Evolutionary conservation across 2,797 vertebrate genomes (phyloP).

Genomic region (Poecilia picta): DNA sequence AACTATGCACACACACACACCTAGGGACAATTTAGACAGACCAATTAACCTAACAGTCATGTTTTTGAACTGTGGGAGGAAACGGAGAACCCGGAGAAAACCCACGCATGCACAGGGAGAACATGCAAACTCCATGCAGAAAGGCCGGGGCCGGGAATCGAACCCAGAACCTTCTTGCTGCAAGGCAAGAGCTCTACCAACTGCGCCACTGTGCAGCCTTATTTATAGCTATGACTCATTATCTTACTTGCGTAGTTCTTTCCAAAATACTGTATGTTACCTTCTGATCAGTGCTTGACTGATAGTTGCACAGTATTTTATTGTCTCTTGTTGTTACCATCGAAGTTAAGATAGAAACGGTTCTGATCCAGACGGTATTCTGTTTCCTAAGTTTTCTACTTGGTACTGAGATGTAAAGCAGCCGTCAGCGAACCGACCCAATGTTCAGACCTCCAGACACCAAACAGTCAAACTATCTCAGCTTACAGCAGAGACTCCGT

Average conservation of each 20-base stretch:
- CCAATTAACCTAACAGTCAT: too few relatives aligned
- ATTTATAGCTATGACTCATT: neutral
- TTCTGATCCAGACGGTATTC: slow-evolving; percentile 60
- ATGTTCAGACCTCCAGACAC: slow-evolving; percentile 40
- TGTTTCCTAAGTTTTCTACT: slow-evolving; percentile 38
- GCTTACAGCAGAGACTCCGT: slow-evolving; percentile 56
- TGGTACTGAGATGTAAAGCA: slow-evolving; percentile 64
- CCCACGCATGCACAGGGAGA: too few relatives aligned
- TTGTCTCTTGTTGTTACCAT: slow-evolving; percentile 60
- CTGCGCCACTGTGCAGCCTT: too few relatives aligned
- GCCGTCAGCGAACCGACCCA: slow-evolving; percentile 55
- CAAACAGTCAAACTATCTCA: slow-evolving; percentile 42
- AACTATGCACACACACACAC: too few relatives aligned
- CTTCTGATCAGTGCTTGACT: neutral
- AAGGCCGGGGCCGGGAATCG: too few relatives aligned
- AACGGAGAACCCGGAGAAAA: too few relatives aligned
- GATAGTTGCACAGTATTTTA: slow-evolving; percentile 32
- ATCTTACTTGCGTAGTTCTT: neutral
- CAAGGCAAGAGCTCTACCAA: too few relatives aligned
- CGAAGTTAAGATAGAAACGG: slow-evolving; percentile 47
- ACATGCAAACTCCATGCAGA: too few relatives aligned
- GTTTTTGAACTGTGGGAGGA: too few relatives aligned
- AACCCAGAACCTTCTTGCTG: too few relatives aligned
- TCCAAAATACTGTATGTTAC: neutral
- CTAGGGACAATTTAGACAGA: too few relatives aligned